Evolutionary conservation across 2,113 vertebrate species (phyloP), one percentile per base, ranked within the genome.

Genomic region (Thomomys bottae): DNA sequence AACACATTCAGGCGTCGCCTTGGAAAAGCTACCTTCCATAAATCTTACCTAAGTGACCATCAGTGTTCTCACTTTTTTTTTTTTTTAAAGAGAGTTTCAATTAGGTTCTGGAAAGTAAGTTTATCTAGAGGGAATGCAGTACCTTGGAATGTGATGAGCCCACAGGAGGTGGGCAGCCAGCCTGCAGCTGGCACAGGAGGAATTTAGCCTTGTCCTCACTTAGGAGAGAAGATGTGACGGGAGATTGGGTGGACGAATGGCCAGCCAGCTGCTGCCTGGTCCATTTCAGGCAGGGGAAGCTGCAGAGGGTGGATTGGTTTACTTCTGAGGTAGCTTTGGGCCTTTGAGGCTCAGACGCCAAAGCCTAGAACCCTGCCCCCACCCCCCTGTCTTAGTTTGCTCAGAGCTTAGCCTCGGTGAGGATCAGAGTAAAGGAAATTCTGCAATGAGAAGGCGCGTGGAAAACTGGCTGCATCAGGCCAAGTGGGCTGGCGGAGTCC

Each of bases 331-430:
- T 8, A 89, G 88, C 77, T 91, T 78, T 88, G 90, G 68, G 76
- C 77, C 32, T 57, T 63, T 73, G 36, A 94, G 84, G 77, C 88
- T 93, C 66, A 6, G 77, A 88, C 91, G 94, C 91, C 82, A 85
- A 94, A 94, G 92, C 89, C 92, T 90, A 80, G 90, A 96, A 95
- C 84, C n/a, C n/a, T n/a, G n/a, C n/a, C n/a, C n/a, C n/a, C n/a
- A n/a, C n/a, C 88, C 86, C 20, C 93, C 77, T 87, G 89, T 92
- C 81, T 90, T 87, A 8, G 42, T 87, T 90, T 89, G 68, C 89
- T 89, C 90, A 87, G 92, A 94, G 68, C 75, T 91, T 91, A 64
- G 85, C 72, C 77, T 63, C 0, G 1, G 85, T 90, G 92, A 92
- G 61, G 84, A 88, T 71, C 49, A 95, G 95, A 84, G 92, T 92